Conservation (phyloP, 1,140 invertebrate species). For the Portunus trituberculatus region DNA sequence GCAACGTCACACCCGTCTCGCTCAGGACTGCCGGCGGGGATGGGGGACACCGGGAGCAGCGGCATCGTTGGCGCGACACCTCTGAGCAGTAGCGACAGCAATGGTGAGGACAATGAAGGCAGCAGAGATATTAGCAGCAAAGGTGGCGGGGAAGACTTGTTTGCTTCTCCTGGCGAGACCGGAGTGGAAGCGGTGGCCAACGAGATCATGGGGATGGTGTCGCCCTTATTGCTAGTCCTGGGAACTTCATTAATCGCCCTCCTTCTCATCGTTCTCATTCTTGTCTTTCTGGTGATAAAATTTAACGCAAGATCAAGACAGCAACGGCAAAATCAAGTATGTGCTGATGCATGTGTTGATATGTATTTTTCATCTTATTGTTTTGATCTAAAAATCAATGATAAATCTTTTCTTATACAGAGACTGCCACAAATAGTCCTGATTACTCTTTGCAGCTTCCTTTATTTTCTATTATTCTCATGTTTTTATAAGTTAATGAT, state of each 20-base stretch:
- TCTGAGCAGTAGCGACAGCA: not conserved
- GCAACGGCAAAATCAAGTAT: not conserved
- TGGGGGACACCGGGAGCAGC: not conserved
- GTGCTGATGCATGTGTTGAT: not conserved
- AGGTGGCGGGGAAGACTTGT: not conserved
- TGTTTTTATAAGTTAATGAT: too few relatives aligned
- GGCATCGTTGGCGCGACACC: not conserved
- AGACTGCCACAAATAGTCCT: too few relatives aligned
- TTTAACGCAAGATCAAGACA: not conserved
- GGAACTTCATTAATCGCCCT: not conserved
- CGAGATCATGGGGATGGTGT: not conserved
- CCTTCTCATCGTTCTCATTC: not conserved
- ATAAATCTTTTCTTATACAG: too few relatives aligned
- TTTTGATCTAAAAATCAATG: too few relatives aligned
- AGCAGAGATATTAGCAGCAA: not conserved
- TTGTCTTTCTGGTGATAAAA: not conserved
- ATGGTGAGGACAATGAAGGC: too few relatives aligned
- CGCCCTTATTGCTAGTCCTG: not conserved
- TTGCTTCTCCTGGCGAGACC: not conserved
- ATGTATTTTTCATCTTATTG: too few relatives aligned
- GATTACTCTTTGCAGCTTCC: too few relatives aligned
- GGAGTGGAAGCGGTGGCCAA: not conserved
- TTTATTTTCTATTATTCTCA: too few relatives aligned
- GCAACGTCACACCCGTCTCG: not conserved
- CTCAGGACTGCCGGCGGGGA: not conserved